Conservation (phyloP, 1,140 invertebrate genomes). For the Eciton burchellii region DNA sequence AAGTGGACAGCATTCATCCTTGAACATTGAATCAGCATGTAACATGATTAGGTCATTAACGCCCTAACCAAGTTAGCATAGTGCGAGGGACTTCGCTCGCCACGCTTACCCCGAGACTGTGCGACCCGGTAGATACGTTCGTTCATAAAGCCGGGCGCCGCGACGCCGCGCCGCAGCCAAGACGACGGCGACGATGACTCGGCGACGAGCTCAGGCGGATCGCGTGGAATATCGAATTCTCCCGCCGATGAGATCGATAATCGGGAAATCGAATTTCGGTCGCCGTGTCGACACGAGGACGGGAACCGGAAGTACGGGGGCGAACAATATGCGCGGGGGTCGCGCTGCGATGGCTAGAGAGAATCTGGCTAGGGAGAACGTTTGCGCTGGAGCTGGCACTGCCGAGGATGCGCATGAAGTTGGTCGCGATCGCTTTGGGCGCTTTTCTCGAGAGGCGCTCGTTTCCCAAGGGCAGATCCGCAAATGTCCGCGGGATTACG, state of each 20-base stretch:
- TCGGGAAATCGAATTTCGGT: constrained; percentile 47
- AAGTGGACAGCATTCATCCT: constrained; percentile 86
- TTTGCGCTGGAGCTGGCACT: too few species aligned
- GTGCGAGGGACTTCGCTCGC: constrained; percentile 84
- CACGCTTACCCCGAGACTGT: constrained; percentile 77
- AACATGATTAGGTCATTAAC: constrained; percentile 86
- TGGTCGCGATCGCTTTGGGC: too few species aligned
- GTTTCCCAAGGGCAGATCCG: too few species aligned
- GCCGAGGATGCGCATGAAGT: too few species aligned
- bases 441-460: too few species aligned
- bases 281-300: constrained; percentile 1
- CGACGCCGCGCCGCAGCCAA: constrained; percentile 55
- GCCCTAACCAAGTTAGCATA: constrained; percentile 85
- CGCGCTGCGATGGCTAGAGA: neutral
- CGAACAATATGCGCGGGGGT: constrained; percentile 12
- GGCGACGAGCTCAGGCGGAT: constrained; percentile 37
- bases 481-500: too few species aligned
- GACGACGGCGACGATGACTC: constrained; percentile 30
- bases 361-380: too few species aligned
- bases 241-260: constrained; percentile 50
- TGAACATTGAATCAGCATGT: constrained; percentile 86
- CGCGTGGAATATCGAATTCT: constrained; percentile 65
- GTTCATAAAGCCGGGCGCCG: constrained; percentile 77
- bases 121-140: constrained; percentile 73
- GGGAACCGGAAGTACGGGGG: neutral